Conservation (phyloP, 2,113 vertebrate species). For the Bambusicola thoracicus region DNA sequence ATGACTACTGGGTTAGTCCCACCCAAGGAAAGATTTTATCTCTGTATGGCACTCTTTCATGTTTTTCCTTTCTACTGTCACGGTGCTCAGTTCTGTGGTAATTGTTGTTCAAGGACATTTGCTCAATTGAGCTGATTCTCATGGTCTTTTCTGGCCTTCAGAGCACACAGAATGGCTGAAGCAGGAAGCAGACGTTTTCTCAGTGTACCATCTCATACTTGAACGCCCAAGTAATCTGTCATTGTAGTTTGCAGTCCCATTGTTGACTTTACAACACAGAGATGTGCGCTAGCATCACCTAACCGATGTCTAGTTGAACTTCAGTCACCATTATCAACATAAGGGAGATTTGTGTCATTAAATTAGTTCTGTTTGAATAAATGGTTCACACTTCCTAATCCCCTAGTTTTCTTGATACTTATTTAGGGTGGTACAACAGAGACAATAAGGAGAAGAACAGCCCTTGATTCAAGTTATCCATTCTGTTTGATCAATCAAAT, state of each 20-base stretch:
- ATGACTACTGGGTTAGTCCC: background rate
- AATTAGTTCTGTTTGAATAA: background rate
- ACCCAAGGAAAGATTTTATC: background rate
- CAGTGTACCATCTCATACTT: background rate
- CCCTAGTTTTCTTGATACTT: background rate
- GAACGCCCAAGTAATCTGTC: background rate
- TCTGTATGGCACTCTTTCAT: background rate
- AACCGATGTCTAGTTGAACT: background rate
- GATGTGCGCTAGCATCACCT: background rate
- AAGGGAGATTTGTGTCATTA: background rate
- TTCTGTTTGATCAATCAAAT: background rate
- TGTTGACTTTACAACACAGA: background rate
- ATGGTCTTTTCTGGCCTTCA: background rate
- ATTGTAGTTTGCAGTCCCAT: background rate
- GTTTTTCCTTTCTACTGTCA: background rate
- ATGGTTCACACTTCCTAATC: background rate
- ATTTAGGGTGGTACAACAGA: background rate
- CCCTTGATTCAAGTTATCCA: background rate
- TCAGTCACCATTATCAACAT: background rate
- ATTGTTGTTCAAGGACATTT: background rate
- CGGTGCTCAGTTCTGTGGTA: background rate
- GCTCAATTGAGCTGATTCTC: background rate
- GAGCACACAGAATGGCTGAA: background rate
- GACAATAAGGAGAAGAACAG: background rate
- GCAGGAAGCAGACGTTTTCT: background rate